Conservation (phyloP, 2,113 vertebrate species). For the Phoenicopterus ruber region DNA sequence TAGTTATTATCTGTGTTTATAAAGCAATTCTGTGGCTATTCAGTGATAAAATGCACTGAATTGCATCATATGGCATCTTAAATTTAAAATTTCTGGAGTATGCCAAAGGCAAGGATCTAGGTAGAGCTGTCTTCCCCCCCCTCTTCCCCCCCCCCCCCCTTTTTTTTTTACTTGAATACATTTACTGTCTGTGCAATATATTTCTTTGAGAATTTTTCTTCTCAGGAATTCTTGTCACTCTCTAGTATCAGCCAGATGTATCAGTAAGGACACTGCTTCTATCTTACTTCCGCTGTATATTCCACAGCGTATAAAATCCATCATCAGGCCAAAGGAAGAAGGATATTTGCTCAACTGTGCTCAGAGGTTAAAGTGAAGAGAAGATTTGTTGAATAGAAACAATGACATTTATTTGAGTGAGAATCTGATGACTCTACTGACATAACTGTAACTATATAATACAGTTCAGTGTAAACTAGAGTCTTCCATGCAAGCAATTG, state of each 20-base stretch:
- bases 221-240: not conserved
- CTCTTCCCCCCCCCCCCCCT: too few species aligned
- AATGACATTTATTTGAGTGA: not conserved
- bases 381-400: not conserved
- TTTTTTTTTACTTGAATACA: not conserved
- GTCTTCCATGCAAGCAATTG: not conserved
- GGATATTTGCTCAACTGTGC: not conserved
- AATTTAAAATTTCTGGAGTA: not conserved
- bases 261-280: not conserved
- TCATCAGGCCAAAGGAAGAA: not conserved
- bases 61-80: not conserved
- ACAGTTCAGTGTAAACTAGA: not conserved
- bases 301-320: not conserved
- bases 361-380: not conserved
- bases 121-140: not conserved
- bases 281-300: not conserved
- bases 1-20: slow-evolving; percentile 34
- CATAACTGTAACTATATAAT: not conserved
- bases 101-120: not conserved
- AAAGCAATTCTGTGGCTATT: not conserved
- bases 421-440: not conserved
- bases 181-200: not conserved
- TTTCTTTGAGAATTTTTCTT: not conserved
- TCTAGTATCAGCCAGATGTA: not conserved
- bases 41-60: slow-evolving; percentile 6